Evolutionary conservation across 2,113 vertebrate genomes (phyloP).

Genomic region (Hemichromis elongatus): DNA sequence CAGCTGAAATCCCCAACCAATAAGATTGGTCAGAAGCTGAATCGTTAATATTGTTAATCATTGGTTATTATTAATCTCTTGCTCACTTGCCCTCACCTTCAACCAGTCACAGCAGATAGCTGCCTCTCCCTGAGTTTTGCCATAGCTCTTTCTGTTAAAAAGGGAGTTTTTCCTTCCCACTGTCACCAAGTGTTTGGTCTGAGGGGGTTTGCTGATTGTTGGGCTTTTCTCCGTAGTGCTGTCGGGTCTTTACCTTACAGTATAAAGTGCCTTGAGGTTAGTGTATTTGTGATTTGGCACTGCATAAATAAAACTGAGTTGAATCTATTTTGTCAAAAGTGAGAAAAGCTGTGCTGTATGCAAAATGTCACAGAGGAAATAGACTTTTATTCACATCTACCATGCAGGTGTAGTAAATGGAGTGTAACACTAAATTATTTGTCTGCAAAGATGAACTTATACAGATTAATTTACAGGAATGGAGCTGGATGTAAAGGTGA

Average conservation of each 20-base stretch:
- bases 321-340: background rate
- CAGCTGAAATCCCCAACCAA: background rate
- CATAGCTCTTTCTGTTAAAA: background rate
- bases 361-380: background rate
- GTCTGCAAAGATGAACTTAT: background rate
- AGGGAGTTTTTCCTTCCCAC: background rate
- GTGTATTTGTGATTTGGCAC: background rate
- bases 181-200: background rate
- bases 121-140: rapidly evolving
- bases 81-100: background rate
- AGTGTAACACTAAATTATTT: background rate
- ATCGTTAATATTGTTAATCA: background rate
- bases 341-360: background rate
- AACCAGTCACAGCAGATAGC: background rate
- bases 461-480: background rate
- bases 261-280: background rate
- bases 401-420: background rate
- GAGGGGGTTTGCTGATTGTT: background rate
- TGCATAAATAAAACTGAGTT: background rate
- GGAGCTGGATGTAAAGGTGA: background rate
- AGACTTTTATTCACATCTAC: background rate
- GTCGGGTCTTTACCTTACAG: background rate
- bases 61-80: background rate
- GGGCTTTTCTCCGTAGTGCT: background rate
- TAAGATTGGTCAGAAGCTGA: background rate